Evolutionary conservation across 37 sponge, comb jelly and placozoan species (phyloP).

Genomic region (Tethya wilhelma): DNA sequence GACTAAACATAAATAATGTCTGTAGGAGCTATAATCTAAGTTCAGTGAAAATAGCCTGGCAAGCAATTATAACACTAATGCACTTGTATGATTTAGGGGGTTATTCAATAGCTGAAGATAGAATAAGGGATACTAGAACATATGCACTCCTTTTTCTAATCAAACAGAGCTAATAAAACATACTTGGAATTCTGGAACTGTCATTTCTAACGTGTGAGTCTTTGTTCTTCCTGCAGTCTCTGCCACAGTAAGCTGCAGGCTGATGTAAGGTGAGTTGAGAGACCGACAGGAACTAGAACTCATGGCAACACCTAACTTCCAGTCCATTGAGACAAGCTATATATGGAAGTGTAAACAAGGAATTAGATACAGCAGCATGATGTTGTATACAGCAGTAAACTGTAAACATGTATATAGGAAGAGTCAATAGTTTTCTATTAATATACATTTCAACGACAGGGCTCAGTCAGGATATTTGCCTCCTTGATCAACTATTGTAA

Average conservation of each 20-base stretch:
- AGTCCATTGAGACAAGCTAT: slow-evolving; percentile 80
- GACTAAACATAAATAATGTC: neutral
- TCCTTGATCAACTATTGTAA: too few species aligned
- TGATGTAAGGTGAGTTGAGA: slow-evolving; percentile 79
- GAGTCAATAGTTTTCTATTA: too few species aligned
- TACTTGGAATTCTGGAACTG: slow-evolving; percentile 75
- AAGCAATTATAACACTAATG: too few species aligned
- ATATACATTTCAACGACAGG: too few species aligned
- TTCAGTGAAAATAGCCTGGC: neutral
- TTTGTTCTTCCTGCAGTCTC: slow-evolving; percentile 21
- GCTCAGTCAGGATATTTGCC: too few species aligned
- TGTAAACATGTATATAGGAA: too few species aligned
- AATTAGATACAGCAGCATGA: too few species aligned
- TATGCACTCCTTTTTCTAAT: neutral
- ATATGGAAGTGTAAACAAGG: too few species aligned
- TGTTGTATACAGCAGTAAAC: too few species aligned
- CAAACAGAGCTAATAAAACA: neutral
- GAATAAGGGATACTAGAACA: too few species aligned
- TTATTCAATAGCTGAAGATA: too few species aligned
- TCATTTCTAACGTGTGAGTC: slow-evolving; percentile 64
- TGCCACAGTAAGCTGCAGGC: slow-evolving; percentile 56
- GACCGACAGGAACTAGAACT: slow-evolving; percentile 71
- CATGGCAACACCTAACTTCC: slow-evolving; percentile 90
- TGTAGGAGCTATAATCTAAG: neutral
- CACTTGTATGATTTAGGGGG: too few species aligned